Conservation (phyloP, 2,888 invertebrate species). For the Tricholauxania praeusta region DNA sequence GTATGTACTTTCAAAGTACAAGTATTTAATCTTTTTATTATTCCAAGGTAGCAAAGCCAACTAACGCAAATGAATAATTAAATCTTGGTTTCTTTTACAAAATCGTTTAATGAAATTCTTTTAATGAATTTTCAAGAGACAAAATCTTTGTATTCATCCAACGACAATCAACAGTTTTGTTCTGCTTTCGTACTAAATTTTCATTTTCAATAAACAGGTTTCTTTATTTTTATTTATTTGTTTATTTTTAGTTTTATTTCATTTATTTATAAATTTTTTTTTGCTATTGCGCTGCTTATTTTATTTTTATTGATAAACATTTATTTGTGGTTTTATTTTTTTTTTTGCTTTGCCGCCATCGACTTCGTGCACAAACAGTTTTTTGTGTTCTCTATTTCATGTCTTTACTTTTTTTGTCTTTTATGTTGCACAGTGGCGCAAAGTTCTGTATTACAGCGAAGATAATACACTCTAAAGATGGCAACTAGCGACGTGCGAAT, state of each 20-base stretch:
- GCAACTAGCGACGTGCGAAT: too few species aligned
- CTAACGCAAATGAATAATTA: too few species aligned
- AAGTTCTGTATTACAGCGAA: background rate
- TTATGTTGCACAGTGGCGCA: background rate
- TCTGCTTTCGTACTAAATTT: slow-evolving; percentile 4
- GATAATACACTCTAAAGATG: too few species aligned
- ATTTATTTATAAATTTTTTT: slow-evolving; percentile 5
- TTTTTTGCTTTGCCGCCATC: background rate
- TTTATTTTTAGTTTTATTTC: slow-evolving; percentile 1
- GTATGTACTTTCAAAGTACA: too few species aligned
- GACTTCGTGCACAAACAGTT: slow-evolving; percentile 14
- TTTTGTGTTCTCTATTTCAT: slow-evolving; percentile 2
- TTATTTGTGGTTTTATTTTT: slow-evolving; percentile 20
- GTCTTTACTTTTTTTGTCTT: background rate
- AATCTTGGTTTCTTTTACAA: too few species aligned
- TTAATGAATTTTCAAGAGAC: too few species aligned
- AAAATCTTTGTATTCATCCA: background rate
- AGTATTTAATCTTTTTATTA: too few species aligned
- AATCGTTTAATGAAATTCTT: too few species aligned
- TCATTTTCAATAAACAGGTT: slow-evolving; percentile 17
- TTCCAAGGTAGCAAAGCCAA: too few species aligned
- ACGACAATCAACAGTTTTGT: background rate
- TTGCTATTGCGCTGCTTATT: slow-evolving; percentile 11
- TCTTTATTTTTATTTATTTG: slow-evolving; percentile 1
- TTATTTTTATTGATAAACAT: slow-evolving; percentile 26